Percentiles rank a stretch among this genome's conserved stretches.
Conservation (phyloP, 2,797 vertebrate genomes). For the Tinamus major region DNA sequence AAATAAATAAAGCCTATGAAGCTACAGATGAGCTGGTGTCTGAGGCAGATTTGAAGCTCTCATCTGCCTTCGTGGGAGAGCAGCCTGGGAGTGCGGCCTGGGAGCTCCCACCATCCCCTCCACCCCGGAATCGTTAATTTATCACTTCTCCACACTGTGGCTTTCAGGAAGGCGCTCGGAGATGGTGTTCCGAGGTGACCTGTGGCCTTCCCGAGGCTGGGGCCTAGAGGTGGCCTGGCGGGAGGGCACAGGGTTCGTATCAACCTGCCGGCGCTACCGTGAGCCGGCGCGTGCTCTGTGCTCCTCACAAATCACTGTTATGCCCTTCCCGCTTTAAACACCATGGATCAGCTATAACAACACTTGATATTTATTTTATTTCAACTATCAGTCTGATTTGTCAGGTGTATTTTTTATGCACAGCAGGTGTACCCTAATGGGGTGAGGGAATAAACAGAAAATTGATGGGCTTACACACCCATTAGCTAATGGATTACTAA, state of each 20-base stretch:
- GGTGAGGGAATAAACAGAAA: slow-evolving; percentile 83
- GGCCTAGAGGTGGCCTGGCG: neutral
- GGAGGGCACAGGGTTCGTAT: neutral
- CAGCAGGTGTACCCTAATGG: slow-evolving; percentile 82
- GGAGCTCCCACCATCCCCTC: neutral
- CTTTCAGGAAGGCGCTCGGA: neutral
- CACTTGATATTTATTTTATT: slow-evolving; percentile 83
- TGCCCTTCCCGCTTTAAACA: slow-evolving; percentile 72
- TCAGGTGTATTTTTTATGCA: slow-evolving; percentile 78
- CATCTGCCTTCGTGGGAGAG: slow-evolving; percentile 55
- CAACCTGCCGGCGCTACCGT: neutral
- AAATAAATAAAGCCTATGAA: slow-evolving; percentile 65
- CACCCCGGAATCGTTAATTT: slow-evolving; percentile 72
- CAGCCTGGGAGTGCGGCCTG: slow-evolving; percentile 57
- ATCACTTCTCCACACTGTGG: slow-evolving; percentile 39
- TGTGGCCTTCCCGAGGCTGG: neutral
- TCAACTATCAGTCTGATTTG: slow-evolving; percentile 83
- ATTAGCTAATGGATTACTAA: slow-evolving; percentile 95
- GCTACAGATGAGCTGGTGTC: slow-evolving; percentile 56
- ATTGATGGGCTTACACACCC: slow-evolving; percentile 86
- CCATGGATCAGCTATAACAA: slow-evolving; percentile 67
- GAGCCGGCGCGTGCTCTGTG: neutral
- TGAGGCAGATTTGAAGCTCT: slow-evolving; percentile 63
- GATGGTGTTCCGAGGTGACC: slow-evolving; percentile 39
- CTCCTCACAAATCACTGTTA: slow-evolving; percentile 70